Percentiles rank a stretch among this genome's conserved stretches.
Evolutionary conservation across 2,888 invertebrate species (phyloP).

Genomic region (Tetragonisca angustula): DNA sequence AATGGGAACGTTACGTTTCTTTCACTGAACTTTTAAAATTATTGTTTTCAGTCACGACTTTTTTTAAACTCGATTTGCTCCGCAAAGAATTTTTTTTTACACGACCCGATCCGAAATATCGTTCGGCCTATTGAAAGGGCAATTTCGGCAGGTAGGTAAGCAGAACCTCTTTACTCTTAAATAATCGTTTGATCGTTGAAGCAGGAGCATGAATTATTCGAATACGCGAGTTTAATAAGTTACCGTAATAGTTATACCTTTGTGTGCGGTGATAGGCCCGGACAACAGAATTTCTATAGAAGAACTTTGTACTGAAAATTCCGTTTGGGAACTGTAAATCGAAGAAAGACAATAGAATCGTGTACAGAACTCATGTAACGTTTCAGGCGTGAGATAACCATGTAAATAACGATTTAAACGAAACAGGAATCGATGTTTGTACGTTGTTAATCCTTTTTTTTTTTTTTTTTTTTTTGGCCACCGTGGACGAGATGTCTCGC

Average conservation of each 20-base stretch:
- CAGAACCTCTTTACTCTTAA: conserved; percentile 64
- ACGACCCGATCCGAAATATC: conserved; percentile 57
- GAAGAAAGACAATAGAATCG: neutral
- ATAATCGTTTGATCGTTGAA: conserved; percentile 45
- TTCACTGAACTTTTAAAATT: conserved; percentile 6
- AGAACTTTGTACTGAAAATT: neutral
- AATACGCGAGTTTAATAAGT: neutral
- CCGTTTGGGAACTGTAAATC: conserved; percentile 1
- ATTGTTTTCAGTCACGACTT: neutral
- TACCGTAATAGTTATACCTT: neutral
- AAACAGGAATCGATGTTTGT: conserved; percentile 5
- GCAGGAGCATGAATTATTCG: conserved; percentile 34
- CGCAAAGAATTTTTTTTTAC: neutral
- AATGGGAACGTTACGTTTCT: conserved; percentile 5
- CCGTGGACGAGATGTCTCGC: no score
- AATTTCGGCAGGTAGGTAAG: conserved; percentile 75
- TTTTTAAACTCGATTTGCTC: neutral
- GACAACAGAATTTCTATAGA: conserved; percentile 6
- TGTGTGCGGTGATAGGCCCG: conserved; percentile 1
- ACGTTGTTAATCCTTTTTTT: neutral
- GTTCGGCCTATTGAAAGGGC: conserved; percentile 10
- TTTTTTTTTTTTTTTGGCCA: neutral
- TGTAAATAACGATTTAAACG: conserved; percentile 18
- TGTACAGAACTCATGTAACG: neutral
- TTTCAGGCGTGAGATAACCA: conserved; percentile 3